These are phyloP conservation scores for Dicycla oo DNA, from an alignment of 2,888 invertebrate genomes.

Conservation along the genomic window DNA sequence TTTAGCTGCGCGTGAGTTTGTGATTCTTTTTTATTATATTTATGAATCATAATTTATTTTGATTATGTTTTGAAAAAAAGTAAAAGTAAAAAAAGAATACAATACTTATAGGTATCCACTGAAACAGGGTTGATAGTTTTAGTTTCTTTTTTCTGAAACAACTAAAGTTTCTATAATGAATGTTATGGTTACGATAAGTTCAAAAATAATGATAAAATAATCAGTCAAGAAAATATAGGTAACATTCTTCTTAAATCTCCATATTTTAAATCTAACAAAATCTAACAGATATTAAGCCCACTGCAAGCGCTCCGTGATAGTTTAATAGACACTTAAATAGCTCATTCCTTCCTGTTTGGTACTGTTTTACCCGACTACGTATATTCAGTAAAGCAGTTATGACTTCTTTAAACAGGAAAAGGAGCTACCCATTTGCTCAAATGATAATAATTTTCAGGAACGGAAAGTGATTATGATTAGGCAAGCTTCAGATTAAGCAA, in stretches of 20 bases:
- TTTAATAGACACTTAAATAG: constrained; percentile 36
- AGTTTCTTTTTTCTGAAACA: not conserved
- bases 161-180: too few species aligned
- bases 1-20: constrained; percentile 64
- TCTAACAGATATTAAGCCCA: not conserved
- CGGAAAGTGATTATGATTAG: not conserved
- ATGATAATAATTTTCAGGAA: not conserved
- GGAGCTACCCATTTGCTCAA: not conserved
- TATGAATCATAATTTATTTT: constrained; percentile 36
- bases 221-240: not conserved
- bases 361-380: constrained; percentile 5
- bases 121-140: not conserved
- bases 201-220: not conserved
- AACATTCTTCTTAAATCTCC: not conserved
- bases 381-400: not conserved
- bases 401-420: not conserved
- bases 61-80: not conserved
- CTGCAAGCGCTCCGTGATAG: constrained; percentile 1
- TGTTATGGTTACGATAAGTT: not conserved
- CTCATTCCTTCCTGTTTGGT: constrained; percentile 41
- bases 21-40: constrained; percentile 27
- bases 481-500: too few species aligned
- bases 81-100: not conserved
- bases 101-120: not conserved
- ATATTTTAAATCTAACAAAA: not conserved